Base-by-base conservation (phyloP, 2,113 vertebrate genomes). In the Bagarius yarrelli region DNA sequence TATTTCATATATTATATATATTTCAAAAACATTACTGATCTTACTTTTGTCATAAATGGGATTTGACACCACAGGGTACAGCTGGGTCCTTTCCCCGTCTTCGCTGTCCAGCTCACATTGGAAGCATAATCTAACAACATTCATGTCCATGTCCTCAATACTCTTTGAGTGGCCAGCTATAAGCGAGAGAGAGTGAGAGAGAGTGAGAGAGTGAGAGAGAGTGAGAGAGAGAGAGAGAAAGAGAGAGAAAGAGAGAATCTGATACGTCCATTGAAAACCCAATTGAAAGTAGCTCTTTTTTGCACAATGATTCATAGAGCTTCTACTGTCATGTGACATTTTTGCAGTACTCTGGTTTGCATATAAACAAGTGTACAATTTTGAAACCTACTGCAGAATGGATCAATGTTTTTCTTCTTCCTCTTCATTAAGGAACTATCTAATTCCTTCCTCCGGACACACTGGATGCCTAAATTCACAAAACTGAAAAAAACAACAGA, bases 61-160 rank as follows among this genome's bases (percentile, higher is more conserved):
- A 59, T 94, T 95, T 0, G 96, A 98, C 19, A 98, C 90, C 72
- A 98, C 92, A 0, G 97, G 96, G 19, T 85, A 89, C 50, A 98
- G 93, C 0, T 72, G 79, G 53, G 88, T 90, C 0, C 86, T 90
- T 27, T 92, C 92, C 36, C 95, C 92, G 0, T 91, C 86, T 0
- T 91, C 70, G 76, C 93, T 94, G 67, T 93, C 91, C 3, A 96
- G 92, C 9, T 95, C 95, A 3, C 95, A 96, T 87, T 95, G 95
- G 89, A 98, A 98, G 88, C 96, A 98, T 67, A 98, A 94, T 71
- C 96, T 91, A 61, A 98, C 97, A 0, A 96, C 94, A 0, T 98
- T 98, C 95, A 98, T 97, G 89, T 98, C 97, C 50, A 98, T 95
- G 84, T 98, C 97, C 78, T 98, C 96, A 12, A 97, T 96, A 81